phyloP scores from a whole-genome alignment of 2,797 vertebrate genomes.

The Labroides dimidiatus region DNA sequence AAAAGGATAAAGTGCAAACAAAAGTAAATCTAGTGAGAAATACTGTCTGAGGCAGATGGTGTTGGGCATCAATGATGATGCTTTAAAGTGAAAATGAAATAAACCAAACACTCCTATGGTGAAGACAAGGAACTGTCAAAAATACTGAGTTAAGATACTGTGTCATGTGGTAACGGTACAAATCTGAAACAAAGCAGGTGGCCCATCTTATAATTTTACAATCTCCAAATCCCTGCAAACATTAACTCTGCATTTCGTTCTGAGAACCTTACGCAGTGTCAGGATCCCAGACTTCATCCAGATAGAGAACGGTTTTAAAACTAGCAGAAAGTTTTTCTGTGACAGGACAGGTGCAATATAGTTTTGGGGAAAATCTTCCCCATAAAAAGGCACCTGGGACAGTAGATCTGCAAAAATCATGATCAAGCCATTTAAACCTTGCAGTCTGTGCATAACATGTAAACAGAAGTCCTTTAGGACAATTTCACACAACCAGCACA shows the following conservation, averaged over 20 bases:
- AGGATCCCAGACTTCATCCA: neutral
- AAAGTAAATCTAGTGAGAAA: constrained; percentile 33
- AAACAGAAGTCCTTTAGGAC: constrained; percentile 22
- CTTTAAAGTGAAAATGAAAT: neutral
- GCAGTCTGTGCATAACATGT: constrained; percentile 27
- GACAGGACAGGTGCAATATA: neutral
- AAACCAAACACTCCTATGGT: neutral
- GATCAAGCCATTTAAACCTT: neutral
- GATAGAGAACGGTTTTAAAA: neutral
- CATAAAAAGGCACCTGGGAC: constrained; percentile 25
- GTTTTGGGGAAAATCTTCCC: constrained; percentile 3
- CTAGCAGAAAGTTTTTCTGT: neutral
- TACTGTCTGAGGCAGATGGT: constrained; percentile 30
- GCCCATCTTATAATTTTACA: neutral
- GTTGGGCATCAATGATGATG: neutral
- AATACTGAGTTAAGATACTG: neutral
- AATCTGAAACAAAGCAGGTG: neutral
- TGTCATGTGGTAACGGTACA: neutral
- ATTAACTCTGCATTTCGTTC: neutral
- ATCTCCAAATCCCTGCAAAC: neutral
- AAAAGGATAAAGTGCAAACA: constrained; percentile 70
- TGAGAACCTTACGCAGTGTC: no score
- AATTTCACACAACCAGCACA: constrained; percentile 25
- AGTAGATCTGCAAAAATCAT: constrained; percentile 5
- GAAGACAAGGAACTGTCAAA: neutral